These are phyloP conservation scores for Pangasius macronema DNA, from an alignment of 2,797 vertebrate species.

Conservation along the genomic window DNA sequence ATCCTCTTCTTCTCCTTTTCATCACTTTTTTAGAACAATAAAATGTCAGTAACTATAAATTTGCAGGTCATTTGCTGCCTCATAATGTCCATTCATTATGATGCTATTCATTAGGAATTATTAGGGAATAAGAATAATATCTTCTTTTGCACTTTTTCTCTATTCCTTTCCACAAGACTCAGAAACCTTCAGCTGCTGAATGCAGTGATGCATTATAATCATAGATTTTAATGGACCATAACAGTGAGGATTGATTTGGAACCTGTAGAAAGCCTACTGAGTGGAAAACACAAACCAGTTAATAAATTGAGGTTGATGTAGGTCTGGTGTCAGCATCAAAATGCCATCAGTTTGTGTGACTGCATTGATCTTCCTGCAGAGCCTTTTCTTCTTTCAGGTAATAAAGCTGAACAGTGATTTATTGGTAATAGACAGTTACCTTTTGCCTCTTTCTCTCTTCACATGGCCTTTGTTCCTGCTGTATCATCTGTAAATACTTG, in stretches of 20 bases:
- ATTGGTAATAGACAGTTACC: constrained; percentile 73
- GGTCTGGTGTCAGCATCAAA: constrained; percentile 59
- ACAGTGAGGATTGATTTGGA: constrained; percentile 72
- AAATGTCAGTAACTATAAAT: neutral
- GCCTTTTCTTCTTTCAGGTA: constrained; percentile 74
- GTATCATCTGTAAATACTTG: constrained; percentile 41
- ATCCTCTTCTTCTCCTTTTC: too few species aligned
- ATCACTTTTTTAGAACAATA: neutral
- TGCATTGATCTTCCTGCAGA: constrained; percentile 72
- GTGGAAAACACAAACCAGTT: constrained; percentile 69
- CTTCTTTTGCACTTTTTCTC: constrained; percentile 33
- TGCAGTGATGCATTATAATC: constrained; percentile 64
- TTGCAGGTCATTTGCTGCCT: neutral
- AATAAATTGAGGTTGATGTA: constrained; percentile 74
- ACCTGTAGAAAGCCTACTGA: constrained; percentile 70
- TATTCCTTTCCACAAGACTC: neutral
- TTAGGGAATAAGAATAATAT: neutral
- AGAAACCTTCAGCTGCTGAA: constrained; percentile 37
- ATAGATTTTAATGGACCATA: constrained; percentile 69
- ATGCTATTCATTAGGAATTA: constrained; percentile 8
- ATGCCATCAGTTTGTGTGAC: constrained; percentile 63
- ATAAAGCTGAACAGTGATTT: constrained; percentile 80
- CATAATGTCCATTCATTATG: neutral
- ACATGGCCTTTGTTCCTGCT: constrained; percentile 50
- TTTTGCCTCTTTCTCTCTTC: constrained; percentile 65